Conservation (phyloP, 2,113 vertebrate genomes). For the Poecilia latipinna region DNA sequence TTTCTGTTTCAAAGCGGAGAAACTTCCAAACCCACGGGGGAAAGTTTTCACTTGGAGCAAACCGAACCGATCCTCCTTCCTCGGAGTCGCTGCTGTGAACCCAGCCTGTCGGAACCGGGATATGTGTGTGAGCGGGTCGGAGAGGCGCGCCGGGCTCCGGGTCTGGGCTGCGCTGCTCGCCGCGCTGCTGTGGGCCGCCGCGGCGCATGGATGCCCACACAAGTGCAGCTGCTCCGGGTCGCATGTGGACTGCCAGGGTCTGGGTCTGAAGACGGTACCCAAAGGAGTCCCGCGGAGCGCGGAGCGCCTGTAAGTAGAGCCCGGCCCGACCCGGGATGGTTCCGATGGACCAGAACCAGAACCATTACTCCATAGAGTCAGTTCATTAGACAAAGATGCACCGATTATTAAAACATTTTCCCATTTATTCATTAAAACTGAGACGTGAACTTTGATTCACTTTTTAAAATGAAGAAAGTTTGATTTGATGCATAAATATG, state of each 20-base stretch:
- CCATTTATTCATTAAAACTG: neutral
- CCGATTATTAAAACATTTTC: too few species aligned
- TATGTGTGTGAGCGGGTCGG: conserved; percentile 73
- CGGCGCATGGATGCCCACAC: conserved; percentile 88
- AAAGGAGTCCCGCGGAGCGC: conserved; percentile 93
- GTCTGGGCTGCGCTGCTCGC: conserved; percentile 78
- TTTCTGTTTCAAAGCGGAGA: conserved; percentile 10
- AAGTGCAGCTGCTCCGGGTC: conserved; percentile 97
- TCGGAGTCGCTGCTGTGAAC: neutral
- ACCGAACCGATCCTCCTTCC: conserved; percentile 6
- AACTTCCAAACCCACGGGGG: conserved; percentile 27
- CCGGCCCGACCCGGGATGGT: neutral
- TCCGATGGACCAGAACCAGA: neutral
- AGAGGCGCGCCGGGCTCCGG: conserved; percentile 72
- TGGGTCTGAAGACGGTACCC: conserved; percentile 89
- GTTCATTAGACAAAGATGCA: too few species aligned
- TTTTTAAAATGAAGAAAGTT: too few species aligned
- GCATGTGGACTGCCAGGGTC: conserved; percentile 96
- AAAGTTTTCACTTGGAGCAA: conserved; percentile 31
- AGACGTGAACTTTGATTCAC: too few species aligned
- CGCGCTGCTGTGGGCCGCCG: conserved; percentile 74
- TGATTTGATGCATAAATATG: too few species aligned
- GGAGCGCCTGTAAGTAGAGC: conserved; percentile 92
- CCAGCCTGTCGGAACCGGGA: neutral
- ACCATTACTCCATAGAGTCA: too few species aligned